Base-by-base conservation (phyloP, 2,113 vertebrate genomes). In the Oxyruncus cristatus region DNA sequence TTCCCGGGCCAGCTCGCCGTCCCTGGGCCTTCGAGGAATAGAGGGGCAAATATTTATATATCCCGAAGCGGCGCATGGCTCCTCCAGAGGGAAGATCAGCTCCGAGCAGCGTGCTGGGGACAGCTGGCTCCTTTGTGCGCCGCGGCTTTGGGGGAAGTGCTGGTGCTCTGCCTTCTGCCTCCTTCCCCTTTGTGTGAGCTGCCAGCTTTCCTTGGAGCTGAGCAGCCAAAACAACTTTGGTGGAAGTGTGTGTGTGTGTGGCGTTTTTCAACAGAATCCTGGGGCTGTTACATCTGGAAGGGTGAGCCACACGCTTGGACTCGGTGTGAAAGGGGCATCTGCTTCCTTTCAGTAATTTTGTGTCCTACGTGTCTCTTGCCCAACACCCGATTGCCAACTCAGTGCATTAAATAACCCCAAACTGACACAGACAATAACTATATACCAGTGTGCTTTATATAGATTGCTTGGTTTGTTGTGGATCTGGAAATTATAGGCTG, bases 71-170 rank as follows among this genome's bases (percentile, higher is more conserved):
- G 30, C 14, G 2, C 10, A 0, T 39, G 6, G 35, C 32, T n/a
- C 53, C 41, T 49, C 37, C 58, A 12, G 41, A 8, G 39, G 59
- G 52, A 55, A 1, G 1, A 1, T 2, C 6, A 9, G 7, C 44
- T 73, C 37, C 2, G 12, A 11, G 35, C 39, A 3, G 21, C 2
- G 13, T 2, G 0, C 0, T 44, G 52, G 77, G 42, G 53, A 20
- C 58, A 21, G 44, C 17, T 35, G 58, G 30, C n/a, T 41, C 39
- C 27, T 49, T 8, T 52, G 56, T 76, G 76, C 24, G 37, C 30
- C 4, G 8, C 41, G 28, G 49, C 37, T 67, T 53, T 72, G 6
- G 53, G 28, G 8, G 61, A 49, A 73, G 30, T 63, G 72, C 49
- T 18, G 47, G 21, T 47, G 52, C 68, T 76, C 9, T 56, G 33